Base-by-base conservation (phyloP, 2,113 vertebrate genomes). In the Cnemophilus loriae region DNA sequence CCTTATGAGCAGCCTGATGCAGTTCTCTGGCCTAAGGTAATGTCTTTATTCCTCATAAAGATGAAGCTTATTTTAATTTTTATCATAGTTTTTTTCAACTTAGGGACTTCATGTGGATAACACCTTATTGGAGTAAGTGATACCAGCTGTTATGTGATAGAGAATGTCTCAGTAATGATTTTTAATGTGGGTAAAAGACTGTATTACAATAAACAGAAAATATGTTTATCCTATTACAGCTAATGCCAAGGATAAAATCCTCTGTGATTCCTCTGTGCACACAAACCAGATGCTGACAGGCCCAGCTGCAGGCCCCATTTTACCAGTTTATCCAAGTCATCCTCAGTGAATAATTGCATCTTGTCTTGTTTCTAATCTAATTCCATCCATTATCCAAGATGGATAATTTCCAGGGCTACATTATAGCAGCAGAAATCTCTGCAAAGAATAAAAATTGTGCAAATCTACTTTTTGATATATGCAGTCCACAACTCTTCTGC, bases 351-450 rank as follows among this genome's bases (percentile, higher is more conserved):
- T 85, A 93, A 96, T 84, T 94, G 55, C 60, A 83, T 88, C 49
- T 95, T 78, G 87, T 76, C 86, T 56, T 89, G 27, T 90, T 92
- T 96, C 65, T 92, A 95, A 96, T 96, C 75, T 97, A 74, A 97
- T 97, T 97, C 87, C 50, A 85, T 80, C 91, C 64, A 78, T 93
- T 95, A 93, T 74, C 86, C 52, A 86, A 90, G 84, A 95, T 97
- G 78, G 96, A 82, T 90, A 35, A 94, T 94, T 84, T 97, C 71
- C 78, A 93, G 89, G 44, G 89, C 89, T 90, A 71, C 39, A 57
- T 63, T 83, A 93, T 17, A 94, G 63, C 2, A 1, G 53, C 2
- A 2, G 82, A 70, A 94, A 94, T 3, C 18, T 95, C 87, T 95
- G 91, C 63, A 81, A 95, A 93, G 59, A 84, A 91, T 81, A 82